Conservation (phyloP, 2,113 vertebrate genomes). For the Amphiprion ocellaris region DNA sequence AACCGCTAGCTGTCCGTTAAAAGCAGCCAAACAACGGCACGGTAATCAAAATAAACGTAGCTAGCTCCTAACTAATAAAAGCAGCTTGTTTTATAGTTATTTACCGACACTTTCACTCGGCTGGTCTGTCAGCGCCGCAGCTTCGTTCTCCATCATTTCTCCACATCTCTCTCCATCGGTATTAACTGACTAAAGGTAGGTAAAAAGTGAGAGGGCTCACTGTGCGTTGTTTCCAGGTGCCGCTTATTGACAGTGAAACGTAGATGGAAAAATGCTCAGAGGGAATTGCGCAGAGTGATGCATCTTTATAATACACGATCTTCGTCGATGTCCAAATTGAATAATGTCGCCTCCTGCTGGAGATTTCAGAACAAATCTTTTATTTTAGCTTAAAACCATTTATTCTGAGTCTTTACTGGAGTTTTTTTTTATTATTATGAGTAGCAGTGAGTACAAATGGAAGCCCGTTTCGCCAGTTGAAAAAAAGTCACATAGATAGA, state of each 20-base stretch:
- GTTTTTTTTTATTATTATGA: no score
- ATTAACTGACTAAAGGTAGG: not conserved
- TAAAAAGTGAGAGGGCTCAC: constrained; percentile 14
- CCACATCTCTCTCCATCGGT: not conserved
- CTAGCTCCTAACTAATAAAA: not conserved
- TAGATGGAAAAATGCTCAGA: accelerated
- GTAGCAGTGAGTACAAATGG: no score
- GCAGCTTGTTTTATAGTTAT: not conserved
- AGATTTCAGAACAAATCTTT: not conserved
- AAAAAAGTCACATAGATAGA: no score
- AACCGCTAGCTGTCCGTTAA: not conserved
- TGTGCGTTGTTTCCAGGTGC: not conserved
- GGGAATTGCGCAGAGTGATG: not conserved
- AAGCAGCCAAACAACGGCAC: not conserved
- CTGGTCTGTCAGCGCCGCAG: constrained; percentile 19
- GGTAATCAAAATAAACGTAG: not conserved
- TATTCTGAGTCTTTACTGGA: no score
- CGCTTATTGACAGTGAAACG: accelerated
- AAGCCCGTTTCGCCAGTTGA: no score
- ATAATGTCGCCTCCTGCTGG: not conserved
- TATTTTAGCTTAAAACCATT: no score
- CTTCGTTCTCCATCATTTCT: constrained; percentile 43
- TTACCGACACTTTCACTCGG: constrained; percentile 35
- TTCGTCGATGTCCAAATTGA: not conserved
- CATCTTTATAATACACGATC: constrained; percentile 36